A percentile compares a stretch with the other conserved stretches of the same genome.
Evolutionary conservation across 2,888 invertebrate species (phyloP).

Genomic region (Cryptus armator): DNA sequence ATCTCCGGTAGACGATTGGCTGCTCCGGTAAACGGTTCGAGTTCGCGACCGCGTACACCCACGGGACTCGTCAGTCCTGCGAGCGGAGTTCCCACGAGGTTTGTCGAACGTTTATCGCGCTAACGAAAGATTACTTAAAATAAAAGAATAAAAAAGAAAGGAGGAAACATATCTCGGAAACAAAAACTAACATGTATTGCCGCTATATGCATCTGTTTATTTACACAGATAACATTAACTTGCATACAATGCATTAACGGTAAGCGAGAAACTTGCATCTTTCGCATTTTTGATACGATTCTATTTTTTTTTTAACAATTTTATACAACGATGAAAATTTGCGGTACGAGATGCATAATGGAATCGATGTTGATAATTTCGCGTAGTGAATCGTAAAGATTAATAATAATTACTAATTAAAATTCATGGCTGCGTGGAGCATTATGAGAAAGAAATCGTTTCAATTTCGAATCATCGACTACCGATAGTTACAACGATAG

Average conservation of each 20-base stretch:
- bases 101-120: slow-evolving; percentile 74
- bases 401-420: background rate
- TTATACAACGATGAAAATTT: background rate
- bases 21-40: slow-evolving; percentile 88
- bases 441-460: background rate
- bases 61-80: slow-evolving; percentile 92
- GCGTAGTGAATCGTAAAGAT: slow-evolving; percentile 24
- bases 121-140: slow-evolving; percentile 58
- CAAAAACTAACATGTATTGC: slow-evolving; percentile 68
- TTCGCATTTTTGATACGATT: slow-evolving; percentile 52
- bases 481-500: background rate
- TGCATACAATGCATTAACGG: slow-evolving; percentile 64
- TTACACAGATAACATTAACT: slow-evolving; percentile 65
- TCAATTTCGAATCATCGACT: slow-evolving; percentile 4
- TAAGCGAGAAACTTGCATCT: slow-evolving; percentile 58
- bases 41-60: slow-evolving; percentile 90
- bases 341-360: background rate
- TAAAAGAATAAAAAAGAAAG: slow-evolving; percentile 49
- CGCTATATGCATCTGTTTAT: slow-evolving; percentile 61
- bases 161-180: slow-evolving; percentile 45
- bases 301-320: slow-evolving; percentile 37
- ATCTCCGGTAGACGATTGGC: slow-evolving; percentile 87
- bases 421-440: background rate
- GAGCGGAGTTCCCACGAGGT: slow-evolving; percentile 90
- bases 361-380: background rate